Percentiles rank a stretch among this genome's conserved stretches.
Conservation (phyloP, 92 coral and sea anemone genomes). For the Umimayanthus chanpuru region DNA sequence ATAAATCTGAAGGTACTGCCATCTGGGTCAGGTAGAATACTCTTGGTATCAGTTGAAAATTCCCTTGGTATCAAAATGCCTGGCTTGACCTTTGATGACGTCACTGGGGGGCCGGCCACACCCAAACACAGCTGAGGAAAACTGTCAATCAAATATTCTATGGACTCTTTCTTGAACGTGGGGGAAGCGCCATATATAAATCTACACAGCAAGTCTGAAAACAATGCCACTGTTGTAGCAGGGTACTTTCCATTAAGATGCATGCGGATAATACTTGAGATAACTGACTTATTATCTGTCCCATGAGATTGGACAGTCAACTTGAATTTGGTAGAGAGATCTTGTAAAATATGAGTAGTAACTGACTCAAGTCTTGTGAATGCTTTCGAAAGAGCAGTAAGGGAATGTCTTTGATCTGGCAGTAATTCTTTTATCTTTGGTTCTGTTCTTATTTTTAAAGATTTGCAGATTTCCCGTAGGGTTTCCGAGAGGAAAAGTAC, state of each 20-base stretch:
- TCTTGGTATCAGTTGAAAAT: slow-evolving; percentile 67
- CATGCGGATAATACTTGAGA: slow-evolving; percentile 54
- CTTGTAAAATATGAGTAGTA: slow-evolving; percentile 42
- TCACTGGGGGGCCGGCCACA: slow-evolving; percentile 73
- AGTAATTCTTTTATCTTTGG: slow-evolving; percentile 36
- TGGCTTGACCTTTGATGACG: slow-evolving; percentile 63
- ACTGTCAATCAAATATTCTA: slow-evolving; percentile 64
- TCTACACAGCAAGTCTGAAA: slow-evolving; percentile 60
- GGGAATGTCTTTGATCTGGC: slow-evolving; percentile 46
- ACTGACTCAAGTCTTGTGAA: slow-evolving; percentile 54
- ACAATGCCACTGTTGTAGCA: slow-evolving; percentile 37
- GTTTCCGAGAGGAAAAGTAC: slow-evolving; percentile 68
- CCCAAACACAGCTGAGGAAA: slow-evolving; percentile 76
- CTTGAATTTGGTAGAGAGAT: slow-evolving; percentile 34
- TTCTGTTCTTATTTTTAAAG: slow-evolving; percentile 9
- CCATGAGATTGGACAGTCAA: slow-evolving; percentile 27
- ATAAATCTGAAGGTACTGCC: slow-evolving; percentile 60
- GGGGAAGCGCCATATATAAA: slow-evolving; percentile 52
- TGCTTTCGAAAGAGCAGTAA: slow-evolving; percentile 64
- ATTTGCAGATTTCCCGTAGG: slow-evolving; percentile 56
- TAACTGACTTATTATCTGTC: slow-evolving; percentile 29
- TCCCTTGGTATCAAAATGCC: slow-evolving; percentile 88
- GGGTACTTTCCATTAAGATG: slow-evolving; percentile 81
- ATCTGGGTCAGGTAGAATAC: slow-evolving; percentile 34
- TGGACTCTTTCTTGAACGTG: slow-evolving; percentile 49